Percentiles rank a stretch among this genome's conserved stretches.
Conservation (phyloP, 2,888 invertebrate species). For the Gortyna flavago region DNA sequence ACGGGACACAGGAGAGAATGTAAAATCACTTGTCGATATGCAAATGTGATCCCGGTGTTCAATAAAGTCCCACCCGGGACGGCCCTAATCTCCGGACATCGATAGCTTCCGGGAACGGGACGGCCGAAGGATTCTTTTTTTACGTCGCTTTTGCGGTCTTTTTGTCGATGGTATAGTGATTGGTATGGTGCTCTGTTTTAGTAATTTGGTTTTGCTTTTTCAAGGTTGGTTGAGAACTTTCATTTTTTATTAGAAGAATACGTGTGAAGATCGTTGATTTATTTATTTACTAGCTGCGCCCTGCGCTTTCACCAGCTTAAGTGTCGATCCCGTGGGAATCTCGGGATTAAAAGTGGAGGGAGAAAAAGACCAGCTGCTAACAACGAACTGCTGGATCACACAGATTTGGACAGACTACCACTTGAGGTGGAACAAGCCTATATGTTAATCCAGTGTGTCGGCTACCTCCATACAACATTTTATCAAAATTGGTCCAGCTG, state of each 20-base stretch:
- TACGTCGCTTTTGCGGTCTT: constrained; percentile 70
- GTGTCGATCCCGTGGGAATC: too few relatives aligned
- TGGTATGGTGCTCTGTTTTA: constrained; percentile 67
- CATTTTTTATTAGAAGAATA: not conserved
- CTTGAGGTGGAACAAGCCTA: too few relatives aligned
- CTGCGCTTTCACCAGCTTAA: too few relatives aligned
- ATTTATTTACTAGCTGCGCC: too few relatives aligned
- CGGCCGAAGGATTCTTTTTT: constrained; percentile 77
- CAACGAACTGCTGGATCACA: too few relatives aligned
- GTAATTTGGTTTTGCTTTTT: constrained; percentile 4
- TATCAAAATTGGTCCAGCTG: too few relatives aligned
- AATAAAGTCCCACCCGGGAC: constrained; percentile 70
- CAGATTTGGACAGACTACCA: too few relatives aligned
- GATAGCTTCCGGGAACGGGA: constrained; percentile 82
- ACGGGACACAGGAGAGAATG: constrained; percentile 72
- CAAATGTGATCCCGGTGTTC: constrained; percentile 83
- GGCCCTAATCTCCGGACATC: constrained; percentile 78
- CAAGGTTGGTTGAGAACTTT: too few relatives aligned
- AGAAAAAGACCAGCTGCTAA: too few relatives aligned
- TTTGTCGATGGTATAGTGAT: constrained; percentile 67
- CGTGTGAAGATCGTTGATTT: not conserved
- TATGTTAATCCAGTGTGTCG: too few relatives aligned
- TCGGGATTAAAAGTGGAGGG: too few relatives aligned
- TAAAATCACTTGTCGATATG: constrained; percentile 83
- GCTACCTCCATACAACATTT: too few relatives aligned